Evolutionary conservation across 2,888 invertebrate species (phyloP).

Genomic region (Venusia cambrica): DNA sequence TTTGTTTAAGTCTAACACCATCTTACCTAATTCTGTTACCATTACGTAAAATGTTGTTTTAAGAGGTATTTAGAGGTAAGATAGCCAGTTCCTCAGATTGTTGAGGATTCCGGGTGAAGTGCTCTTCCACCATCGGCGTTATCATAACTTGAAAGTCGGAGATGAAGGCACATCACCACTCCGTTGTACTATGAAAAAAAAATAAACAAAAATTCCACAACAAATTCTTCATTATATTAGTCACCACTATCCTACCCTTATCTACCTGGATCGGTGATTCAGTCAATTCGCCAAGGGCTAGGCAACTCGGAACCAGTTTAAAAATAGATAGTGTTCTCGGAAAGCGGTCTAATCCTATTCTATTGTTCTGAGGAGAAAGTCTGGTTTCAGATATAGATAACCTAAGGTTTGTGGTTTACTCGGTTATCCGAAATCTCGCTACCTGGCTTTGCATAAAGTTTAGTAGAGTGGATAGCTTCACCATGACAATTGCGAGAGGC

Average conservation of each 20-base stretch:
- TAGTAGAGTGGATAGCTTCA: neutral
- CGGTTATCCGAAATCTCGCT: constrained; percentile 12
- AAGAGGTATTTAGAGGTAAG: too few relatives aligned
- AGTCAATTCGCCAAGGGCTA: constrained; percentile 9
- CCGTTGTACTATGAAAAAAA: too few relatives aligned
- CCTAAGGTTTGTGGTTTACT: constrained; percentile 9
- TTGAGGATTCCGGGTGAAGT: too few relatives aligned
- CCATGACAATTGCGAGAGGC: too few relatives aligned
- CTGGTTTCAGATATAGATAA: constrained; percentile 12
- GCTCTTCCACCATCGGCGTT: too few relatives aligned
- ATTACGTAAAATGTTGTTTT: too few relatives aligned
- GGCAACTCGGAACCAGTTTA: constrained; percentile 5
- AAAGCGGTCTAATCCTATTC: constrained; percentile 10
- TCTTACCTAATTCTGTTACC: too few relatives aligned
- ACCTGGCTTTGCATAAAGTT: constrained; percentile 16
- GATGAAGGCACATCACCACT: too few relatives aligned
- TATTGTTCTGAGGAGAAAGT: constrained; percentile 20
- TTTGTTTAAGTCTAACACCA: too few relatives aligned
- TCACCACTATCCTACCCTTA: constrained; percentile 19
- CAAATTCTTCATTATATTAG: constrained; percentile 11
- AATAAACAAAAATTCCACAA: constrained; percentile 9
- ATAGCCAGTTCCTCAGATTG: too few relatives aligned
- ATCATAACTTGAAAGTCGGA: too few relatives aligned
- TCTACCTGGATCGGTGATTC: constrained; percentile 19
- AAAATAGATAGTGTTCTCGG: constrained; percentile 11